Evolutionary conservation across 2,888 invertebrate genomes (phyloP).

Genomic region (Hypolimnas misippus): DNA sequence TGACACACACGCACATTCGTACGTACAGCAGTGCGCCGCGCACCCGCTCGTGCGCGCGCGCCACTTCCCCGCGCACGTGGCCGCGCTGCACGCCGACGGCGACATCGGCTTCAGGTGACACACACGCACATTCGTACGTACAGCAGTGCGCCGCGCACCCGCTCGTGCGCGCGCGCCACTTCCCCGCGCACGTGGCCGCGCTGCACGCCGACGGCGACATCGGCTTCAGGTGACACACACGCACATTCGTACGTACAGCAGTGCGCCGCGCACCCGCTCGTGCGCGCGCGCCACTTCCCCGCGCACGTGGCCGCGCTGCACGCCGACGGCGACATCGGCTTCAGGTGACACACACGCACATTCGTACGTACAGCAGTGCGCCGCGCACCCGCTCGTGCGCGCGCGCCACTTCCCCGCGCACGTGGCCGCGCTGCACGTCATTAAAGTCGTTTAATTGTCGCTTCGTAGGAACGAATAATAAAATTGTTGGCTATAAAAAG

Average conservation of each 20-base stretch:
- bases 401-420: constrained; percentile 92
- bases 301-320: constrained; percentile 94
- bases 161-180: constrained; percentile 90
- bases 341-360: constrained; percentile 85
- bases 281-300: constrained; percentile 90
- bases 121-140: no score
- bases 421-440: constrained; percentile 93
- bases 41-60: constrained; percentile 90
- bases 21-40: no score
- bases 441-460: no score
- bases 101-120: constrained; percentile 92
- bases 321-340: constrained; percentile 97
- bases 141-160: no score
- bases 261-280: no score
- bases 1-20: no score
- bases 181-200: constrained; percentile 92
- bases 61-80: constrained; percentile 93
- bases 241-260: no score
- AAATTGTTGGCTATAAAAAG: no score
- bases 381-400: constrained; percentile 90
- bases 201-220: constrained; percentile 97
- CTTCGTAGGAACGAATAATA: no score
- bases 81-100: constrained; percentile 94
- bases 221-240: constrained; percentile 89
- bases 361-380: no score